A percentile compares a stretch with the other conserved stretches of the same genome.
These are phyloP conservation scores for Colostygia pectinataria DNA, from an alignment of 2,888 invertebrate species.

Conservation along the genomic window DNA sequence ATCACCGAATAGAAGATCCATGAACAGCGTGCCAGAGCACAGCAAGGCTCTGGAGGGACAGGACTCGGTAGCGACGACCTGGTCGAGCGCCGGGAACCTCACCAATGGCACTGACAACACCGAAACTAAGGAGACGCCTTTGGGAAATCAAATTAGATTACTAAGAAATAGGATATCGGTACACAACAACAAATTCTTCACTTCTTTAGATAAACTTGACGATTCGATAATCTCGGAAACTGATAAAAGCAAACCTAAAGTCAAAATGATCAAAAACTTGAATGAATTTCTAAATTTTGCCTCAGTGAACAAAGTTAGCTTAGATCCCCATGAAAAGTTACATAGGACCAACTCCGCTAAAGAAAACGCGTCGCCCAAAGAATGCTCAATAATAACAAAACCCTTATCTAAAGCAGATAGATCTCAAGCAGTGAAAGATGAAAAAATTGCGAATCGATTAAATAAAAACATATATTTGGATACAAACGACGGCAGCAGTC, in stretches of 20 bases:
- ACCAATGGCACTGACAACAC: conserved; percentile 60
- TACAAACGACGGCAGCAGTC: conserved; percentile 85
- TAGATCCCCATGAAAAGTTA: conserved; percentile 54
- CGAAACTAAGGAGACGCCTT: conserved; percentile 59
- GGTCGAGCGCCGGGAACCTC: conserved; percentile 65
- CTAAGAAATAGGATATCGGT: conserved; percentile 71
- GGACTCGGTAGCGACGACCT: conserved; percentile 41
- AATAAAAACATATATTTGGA: conserved; percentile 58
- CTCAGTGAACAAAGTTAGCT: conserved; percentile 81
- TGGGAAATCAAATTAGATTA: conserved; percentile 71
- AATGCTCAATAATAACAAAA: conserved; percentile 67
- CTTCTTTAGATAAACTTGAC: conserved; percentile 84
- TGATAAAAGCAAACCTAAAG: conserved; percentile 60
- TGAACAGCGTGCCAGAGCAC: conserved; percentile 71
- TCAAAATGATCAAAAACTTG: conserved; percentile 88
- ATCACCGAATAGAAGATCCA: conserved; percentile 49
- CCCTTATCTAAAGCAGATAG: conserved; percentile 63
- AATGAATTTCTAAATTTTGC: conserved; percentile 93
- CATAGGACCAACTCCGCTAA: conserved; percentile 65
- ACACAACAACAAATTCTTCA: conserved; percentile 78
- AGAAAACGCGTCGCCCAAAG: conserved; percentile 56
- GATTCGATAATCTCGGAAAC: conserved; percentile 58
- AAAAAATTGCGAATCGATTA: conserved; percentile 48
- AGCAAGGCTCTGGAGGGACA: conserved; percentile 48
- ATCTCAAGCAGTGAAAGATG: conserved; percentile 48